Base-by-base conservation (phyloP, 2,113 vertebrate genomes). In the Notechis scutatus region DNA sequence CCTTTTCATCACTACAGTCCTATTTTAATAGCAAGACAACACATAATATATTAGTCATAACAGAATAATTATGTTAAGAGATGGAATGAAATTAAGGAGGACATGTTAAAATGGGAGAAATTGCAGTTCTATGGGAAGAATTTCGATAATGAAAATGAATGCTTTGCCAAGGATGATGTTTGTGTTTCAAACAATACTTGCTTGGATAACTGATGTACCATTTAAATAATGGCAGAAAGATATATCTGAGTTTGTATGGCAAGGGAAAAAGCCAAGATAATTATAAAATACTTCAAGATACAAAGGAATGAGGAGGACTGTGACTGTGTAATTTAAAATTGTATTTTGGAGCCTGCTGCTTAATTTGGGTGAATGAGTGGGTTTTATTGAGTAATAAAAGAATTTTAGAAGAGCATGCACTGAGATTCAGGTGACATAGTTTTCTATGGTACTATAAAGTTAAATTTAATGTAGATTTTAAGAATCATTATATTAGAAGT, bases 1-100 rank as follows among this genome's bases (percentile, higher is more conserved):
- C 21, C 91, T 54, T 29, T 45, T 95, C 95, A 88, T 47, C 0
- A 50, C 39, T 93, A 64, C n/a, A 89, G 85, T 57, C 74, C 2
- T 93, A 14, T 91, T 90, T 88, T 20, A 69, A 89, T 85, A 12
- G 11, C 56, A 4, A 55, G 74, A 29, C 42, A 54, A 50, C 18
- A 39, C 6, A 29, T 69, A 69, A n/a, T 5, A 69, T 69, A 69
- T 69, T n/a, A 69, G 29, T 69, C 64, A 34, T 5, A n/a, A 69
- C 29, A 69, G 11, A 69, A 34, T 69, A n/a, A 69, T n/a, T 69
- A n/a, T 34, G 29, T 69, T 15, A 69, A 69, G 64, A 69, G 4
- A 34, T n/a, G 29, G 29, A 69, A 34, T n/a, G 11, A 69, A 69
- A 69, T 69, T 69, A 69, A 69, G 29, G 29, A 69, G 64, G 64